Evolutionary conservation across 2,113 vertebrate species (phyloP).

Genomic region (Serinus canaria): DNA sequence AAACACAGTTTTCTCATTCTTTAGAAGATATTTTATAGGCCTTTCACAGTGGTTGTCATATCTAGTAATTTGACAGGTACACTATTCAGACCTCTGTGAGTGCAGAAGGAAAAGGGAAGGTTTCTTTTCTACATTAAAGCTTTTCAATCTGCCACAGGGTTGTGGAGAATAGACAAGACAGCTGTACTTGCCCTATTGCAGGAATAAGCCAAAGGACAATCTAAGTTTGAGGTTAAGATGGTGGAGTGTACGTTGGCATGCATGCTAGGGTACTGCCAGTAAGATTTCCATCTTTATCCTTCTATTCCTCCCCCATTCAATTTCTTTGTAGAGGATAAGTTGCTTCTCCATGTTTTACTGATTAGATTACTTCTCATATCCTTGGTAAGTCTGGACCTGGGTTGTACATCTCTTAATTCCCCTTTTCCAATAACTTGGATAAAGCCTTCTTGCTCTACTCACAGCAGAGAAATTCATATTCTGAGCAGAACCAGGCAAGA

Average conservation of each 20-base stretch:
- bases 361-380: neutral
- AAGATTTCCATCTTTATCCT: neutral
- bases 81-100: neutral
- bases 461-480: neutral
- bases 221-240: neutral
- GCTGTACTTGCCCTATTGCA: neutral
- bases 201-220: neutral
- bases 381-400: neutral
- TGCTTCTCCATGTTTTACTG: neutral
- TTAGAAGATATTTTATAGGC: neutral
- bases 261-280: neutral
- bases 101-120: neutral
- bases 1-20: neutral
- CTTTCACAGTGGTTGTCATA: neutral
- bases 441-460: neutral
- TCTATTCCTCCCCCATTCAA: neutral
- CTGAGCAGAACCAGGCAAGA: neutral
- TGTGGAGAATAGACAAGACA: neutral
- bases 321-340: neutral
- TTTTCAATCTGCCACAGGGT: neutral
- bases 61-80: neutral
- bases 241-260: fast-evolving
- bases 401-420: neutral
- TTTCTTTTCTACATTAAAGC: neutral
- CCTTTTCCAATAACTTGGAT: neutral